These are phyloP conservation scores for Anguilla anguilla DNA, from an alignment of 2,797 vertebrate genomes.

Conservation along the genomic window DNA sequence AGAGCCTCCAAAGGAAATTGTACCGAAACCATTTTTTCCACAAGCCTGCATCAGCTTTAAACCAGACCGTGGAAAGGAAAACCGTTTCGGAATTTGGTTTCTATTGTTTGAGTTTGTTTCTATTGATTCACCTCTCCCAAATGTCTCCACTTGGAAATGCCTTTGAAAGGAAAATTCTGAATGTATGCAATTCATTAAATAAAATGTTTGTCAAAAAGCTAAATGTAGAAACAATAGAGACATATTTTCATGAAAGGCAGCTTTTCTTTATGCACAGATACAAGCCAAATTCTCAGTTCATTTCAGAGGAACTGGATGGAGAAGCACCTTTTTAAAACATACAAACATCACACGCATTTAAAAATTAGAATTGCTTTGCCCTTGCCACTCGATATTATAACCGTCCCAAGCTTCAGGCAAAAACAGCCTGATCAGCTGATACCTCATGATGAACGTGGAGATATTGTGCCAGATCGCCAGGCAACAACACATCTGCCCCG, in stretches of 20 bases:
- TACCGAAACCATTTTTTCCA: neutral
- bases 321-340: neutral
- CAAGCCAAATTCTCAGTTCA: neutral
- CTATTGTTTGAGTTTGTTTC: neutral
- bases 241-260: neutral
- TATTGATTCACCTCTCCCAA: neutral
- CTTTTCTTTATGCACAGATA: neutral
- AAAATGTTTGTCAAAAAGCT: too few relatives aligned
- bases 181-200: neutral
- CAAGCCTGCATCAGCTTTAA: neutral
- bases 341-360: neutral
- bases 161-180: neutral
- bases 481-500: conserved; percentile 39
- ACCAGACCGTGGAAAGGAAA: neutral
- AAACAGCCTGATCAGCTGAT: neutral
- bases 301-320: neutral
- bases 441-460: neutral
- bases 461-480: neutral
- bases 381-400: neutral
- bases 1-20: neutral
- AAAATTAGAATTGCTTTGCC: neutral
- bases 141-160: neutral
- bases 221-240: neutral
- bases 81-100: neutral
- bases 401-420: neutral